Base-by-base conservation (phyloP, 2,888 invertebrate genomes). In the Elmis aenea region DNA sequence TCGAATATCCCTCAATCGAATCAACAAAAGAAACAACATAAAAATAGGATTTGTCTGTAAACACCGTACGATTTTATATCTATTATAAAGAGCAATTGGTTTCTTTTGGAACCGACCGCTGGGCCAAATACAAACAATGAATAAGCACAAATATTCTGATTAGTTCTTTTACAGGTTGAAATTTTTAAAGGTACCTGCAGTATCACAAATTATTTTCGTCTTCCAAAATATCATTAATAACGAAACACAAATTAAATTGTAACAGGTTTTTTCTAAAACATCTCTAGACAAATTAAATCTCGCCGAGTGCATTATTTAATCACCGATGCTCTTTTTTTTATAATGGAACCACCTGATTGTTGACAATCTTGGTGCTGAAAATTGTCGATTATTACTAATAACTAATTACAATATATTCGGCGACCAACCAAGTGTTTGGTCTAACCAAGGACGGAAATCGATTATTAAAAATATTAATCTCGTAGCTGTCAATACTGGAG, bases 401-500 rank as follows among this genome's bases (percentile, higher is more conserved):
- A 42, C 34, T 45, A 38, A 35, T 38, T 43, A 47, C 49, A 49
- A 45, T 46, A 39, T 23, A 36, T 45, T 34, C n/a, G n/a, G n/a
- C n/a, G n/a, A n/a, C n/a, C n/a, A n/a, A n/a, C n/a, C 32, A 42
- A 43, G 38, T 46, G 43, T 43, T 46, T 42, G 48, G 35, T 46
- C 29, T 42, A 47, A 50, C 52, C 46, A 52, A 50, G 56, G 53
- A 45, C 55, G 53, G 42, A 57, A 61, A 59, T 59, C 60, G 59
- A 61, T 61, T 61, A 61, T 59, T 58, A 57, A 58, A 58, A 59
- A 59, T 61, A 61, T 61, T 61, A 61, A 61, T 61, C 58, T 58
- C 55, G 51, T 49, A 51, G 51, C 58, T 57, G 57, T 57, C 58
- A 58, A 53, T 55, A 47, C 45, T 51, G 48, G 54, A 18, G 5